Evolutionary conservation across 2,888 invertebrate species (phyloP), one percentile per base, ranked within the genome.

Genomic region (Eilema depressum): DNA sequence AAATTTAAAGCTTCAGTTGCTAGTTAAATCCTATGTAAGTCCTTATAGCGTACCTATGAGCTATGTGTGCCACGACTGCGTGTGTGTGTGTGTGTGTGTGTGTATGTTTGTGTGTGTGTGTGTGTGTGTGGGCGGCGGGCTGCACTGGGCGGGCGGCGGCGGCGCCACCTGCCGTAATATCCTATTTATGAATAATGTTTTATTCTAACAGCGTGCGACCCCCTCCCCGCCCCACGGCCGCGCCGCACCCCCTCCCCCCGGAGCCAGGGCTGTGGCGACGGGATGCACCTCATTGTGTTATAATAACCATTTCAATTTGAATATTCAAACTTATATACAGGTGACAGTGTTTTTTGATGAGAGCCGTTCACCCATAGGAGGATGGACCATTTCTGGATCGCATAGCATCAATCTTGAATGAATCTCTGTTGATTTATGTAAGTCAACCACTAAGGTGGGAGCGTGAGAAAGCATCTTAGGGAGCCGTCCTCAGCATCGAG

Each of bases 151-250:
- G 65, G 66, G 70, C 74, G 63, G 66, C 74, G 63, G 66, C 67
- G 70, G 73, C 81, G 83, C 90, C 91, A 91, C 82, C 82, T 82
- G 82, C 89, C 90, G 92, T 94, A 94, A 94, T 94, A 92, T 93
- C 92, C 94, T 94, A 93, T 94, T 95, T 95, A 95, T 95, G 95
- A 95, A 95, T 94, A 95, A 95, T 94, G 94, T 95, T 95, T 94
- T 94, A 94, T 95, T 94, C 95, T 92, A 93, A 92, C 90, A 92
- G 93, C 94, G 94, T 95, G 91, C 94, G 92, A 87, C 89, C 87
- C 86, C 86, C 80, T 79, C 85, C 70, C 78, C 75, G 73, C 81
- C 75, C 74, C 74, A 70, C 69, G 70, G 17, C 1, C 37, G 70
- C 66, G 71, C 67, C 68, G 65, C 66, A 63, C 68, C 53, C 69